These are phyloP conservation scores for Tachuris rubrigastra DNA, from an alignment of 2,113 vertebrate genomes.

Conservation along the genomic window DNA sequence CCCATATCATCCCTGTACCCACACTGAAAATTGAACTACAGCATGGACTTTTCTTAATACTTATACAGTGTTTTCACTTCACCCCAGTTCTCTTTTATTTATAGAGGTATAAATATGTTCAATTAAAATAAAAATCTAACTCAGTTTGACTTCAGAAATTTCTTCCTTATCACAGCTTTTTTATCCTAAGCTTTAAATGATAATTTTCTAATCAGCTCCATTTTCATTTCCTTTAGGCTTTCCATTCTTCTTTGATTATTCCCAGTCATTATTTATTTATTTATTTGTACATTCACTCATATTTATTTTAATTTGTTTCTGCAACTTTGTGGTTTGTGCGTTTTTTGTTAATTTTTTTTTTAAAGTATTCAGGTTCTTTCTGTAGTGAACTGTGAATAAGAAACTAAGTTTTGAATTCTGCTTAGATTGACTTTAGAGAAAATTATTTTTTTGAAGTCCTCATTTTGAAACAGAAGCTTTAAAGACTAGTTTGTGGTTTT, in stretches of 20 bases:
- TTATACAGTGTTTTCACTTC: not conserved
- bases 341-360: not conserved
- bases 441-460: not conserved
- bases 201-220: not conserved
- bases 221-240: not conserved
- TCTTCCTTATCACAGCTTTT: not conserved
- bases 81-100: not conserved
- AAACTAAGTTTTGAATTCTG: not conserved
- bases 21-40: not conserved
- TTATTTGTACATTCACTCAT: not conserved
- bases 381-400: not conserved
- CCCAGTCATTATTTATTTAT: not conserved
- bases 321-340: fast-evolving
- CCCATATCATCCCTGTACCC: not conserved
- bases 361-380: not conserved
- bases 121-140: not conserved
- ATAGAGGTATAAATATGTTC: not conserved
- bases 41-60: not conserved
- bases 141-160: not conserved
- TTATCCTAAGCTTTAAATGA: not conserved
- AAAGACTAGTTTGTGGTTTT: not conserved
- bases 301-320: not conserved
- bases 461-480: not conserved
- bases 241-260: not conserved
- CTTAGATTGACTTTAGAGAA: not conserved